Evolutionary conservation across 2,113 vertebrate species (phyloP).

Genomic region (Arizona elegans): DNA sequence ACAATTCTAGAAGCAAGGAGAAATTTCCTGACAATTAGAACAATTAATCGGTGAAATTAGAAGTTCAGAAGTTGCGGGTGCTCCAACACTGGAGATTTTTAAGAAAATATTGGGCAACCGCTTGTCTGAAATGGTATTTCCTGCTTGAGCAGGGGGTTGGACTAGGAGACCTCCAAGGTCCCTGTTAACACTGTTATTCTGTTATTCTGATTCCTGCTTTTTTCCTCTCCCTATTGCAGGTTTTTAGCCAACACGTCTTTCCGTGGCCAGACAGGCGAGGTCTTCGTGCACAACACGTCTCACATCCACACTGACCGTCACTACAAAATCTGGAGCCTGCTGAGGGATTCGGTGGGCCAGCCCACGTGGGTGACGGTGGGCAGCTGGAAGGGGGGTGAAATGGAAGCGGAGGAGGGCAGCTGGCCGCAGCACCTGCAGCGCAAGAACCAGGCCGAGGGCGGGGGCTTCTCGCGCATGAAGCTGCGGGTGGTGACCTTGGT

Average conservation of each 20-base stretch:
- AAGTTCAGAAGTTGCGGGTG: too few relatives aligned
- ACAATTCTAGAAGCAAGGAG: too few relatives aligned
- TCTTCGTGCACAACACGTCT: conserved; percentile 66
- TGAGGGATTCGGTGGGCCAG: conserved; percentile 71
- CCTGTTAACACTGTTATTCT: neutral
- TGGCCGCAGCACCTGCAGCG: conserved; percentile 57
- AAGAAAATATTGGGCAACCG: too few relatives aligned
- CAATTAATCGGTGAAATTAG: too few relatives aligned
- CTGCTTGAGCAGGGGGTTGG: too few relatives aligned
- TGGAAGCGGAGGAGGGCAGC: conserved; percentile 74
- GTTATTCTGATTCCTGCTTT: neutral
- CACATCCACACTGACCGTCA: conserved; percentile 69
- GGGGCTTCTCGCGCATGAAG: conserved; percentile 41
- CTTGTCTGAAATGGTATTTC: too few relatives aligned
- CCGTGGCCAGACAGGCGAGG: conserved; percentile 72
- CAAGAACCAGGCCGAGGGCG: conserved; percentile 20
- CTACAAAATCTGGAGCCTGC: conserved; percentile 84
- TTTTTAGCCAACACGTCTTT: conserved; percentile 85
- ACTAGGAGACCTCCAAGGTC: neutral
- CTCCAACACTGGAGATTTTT: too few relatives aligned
- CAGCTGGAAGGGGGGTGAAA: conserved; percentile 73
- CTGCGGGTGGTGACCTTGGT: conserved; percentile 87
- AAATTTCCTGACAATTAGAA: too few relatives aligned
- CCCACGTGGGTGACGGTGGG: conserved; percentile 89
- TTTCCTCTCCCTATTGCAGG: conserved; percentile 53